These are phyloP conservation scores for Acanthiza pusilla DNA, from an alignment of 2,797 vertebrate genomes.

Conservation along the genomic window DNA sequence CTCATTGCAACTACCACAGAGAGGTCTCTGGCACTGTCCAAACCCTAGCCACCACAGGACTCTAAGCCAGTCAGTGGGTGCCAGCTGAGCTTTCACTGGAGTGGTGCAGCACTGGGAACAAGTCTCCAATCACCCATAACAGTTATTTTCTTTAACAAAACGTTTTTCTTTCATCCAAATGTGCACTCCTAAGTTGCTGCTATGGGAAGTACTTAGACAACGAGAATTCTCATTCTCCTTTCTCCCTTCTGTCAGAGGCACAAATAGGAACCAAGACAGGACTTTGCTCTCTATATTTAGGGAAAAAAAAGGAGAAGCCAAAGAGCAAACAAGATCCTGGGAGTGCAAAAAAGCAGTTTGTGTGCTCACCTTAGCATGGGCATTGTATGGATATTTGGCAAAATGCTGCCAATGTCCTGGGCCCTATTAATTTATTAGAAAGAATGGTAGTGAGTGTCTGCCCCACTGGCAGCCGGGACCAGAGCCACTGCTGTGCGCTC, in stretches of 20 bases:
- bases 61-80: neutral
- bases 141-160: neutral
- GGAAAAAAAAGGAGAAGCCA: neutral
- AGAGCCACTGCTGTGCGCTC: neutral
- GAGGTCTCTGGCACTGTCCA: neutral
- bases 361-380: neutral
- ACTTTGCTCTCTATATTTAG: neutral
- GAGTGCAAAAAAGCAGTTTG: neutral
- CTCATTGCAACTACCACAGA: neutral
- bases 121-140: neutral
- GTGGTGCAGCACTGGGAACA: neutral
- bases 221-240: neutral
- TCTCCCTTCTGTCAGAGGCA: neutral
- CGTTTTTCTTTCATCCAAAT: neutral
- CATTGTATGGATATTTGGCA: neutral
- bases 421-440: neutral
- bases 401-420: neutral
- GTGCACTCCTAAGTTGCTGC: neutral
- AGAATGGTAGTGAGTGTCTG: neutral
- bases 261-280: neutral
- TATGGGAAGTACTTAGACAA: neutral
- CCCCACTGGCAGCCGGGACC: neutral
- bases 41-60: neutral
- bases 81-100: neutral
- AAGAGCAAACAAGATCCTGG: neutral